Evolutionary conservation across 2,113 vertebrate species (phyloP), one percentile per base, ranked within the genome.

Genomic region (Antechinus stuartii): DNA sequence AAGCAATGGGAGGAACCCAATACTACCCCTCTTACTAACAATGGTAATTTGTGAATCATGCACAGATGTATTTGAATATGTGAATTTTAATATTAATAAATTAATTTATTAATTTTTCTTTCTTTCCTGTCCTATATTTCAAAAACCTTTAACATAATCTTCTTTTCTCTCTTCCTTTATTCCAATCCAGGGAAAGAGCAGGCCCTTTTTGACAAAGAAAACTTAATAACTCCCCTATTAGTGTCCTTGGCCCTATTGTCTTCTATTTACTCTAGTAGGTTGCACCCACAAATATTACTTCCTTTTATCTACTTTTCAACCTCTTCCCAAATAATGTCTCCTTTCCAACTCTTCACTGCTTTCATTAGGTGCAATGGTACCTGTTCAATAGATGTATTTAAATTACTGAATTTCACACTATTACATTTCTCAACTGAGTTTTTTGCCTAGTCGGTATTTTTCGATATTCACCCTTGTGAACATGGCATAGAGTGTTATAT

Each of bases 341-440:
- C 68, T 84, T 84, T 16, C 19, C 35, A n/a, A n/a, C 14, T 22
- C 19, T 42, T 16, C 49, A 9, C 90, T 2, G 42, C 91, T 91
- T 89, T 94, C 61, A 27, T 10, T 56, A 22, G 22, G 47, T 53
- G 54, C 47, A 93, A 23, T 89, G 35, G 2, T 92, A 19, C 47
- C 56, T 54, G 14, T 91, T 84, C 90, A 91, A 42, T 61, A 30
- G 56, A 92, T 91, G 46, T 46, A 91, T 25, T 94, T 57, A 94
- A 47, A 54, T 46, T 91, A 89, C 25, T 55, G 84, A 96, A 52
- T 92, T 89, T 92, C 49, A 49, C n/a, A n/a, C 24, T 84, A 42
- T 84, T 53, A 1, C 42, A 49, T 49, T 54, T 93, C 89, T 7
- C 47, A 91, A 25, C 61, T 90, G 49, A 93, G 53, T 47, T 54